Evolutionary conservation across 2,888 invertebrate genomes (phyloP), one percentile per base, ranked within the genome.

Genomic region (Parnassius mnemosyne): DNA sequence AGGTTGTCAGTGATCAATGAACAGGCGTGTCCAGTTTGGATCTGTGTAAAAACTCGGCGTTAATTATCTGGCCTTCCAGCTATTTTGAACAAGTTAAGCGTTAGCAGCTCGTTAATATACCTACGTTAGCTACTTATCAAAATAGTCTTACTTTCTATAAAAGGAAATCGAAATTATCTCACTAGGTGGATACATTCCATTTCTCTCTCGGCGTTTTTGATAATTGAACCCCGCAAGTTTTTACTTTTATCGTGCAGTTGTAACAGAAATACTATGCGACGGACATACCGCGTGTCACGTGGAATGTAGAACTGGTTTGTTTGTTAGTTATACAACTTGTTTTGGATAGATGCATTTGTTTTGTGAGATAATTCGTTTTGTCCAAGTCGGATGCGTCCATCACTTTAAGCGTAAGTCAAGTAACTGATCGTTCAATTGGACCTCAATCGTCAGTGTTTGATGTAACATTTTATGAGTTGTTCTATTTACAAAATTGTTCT

Each of bases 81-180:
- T 67, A 72, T 72, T 71, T 71, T 72, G 64, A 65, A 70, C 73
- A 70, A 73, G 67, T 71, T 74, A 71, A 73, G 72, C 68, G 71
- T 76, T 76, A 74, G 69, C 69, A 61, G 72, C 75, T 80, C 77
- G 77, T 81, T 79, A 80, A 80, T 80, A 79, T 78, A 74, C 76
- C 75, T 72, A 71, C 76, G 73, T 74, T 77, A 75, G 73, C 76
- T 78, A 78, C 72, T 78, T 79, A 87, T 84, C 81, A 77, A 80
- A 83, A 83, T 85, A 85, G 83, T 85, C 78, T 90, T 86, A 89
- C 90, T 90, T 90, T 90, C 90, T 90, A 89, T 84, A 87, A 87
- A 89, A 88, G 87, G 89, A 90, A 89, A 90, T 88, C 89, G 89
- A 89, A 89, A 89, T 89, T 85, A 84, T 84, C 82, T 86, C 80